Conservation (phyloP, 2,797 vertebrate genomes). For the Hydrocynus forskahlii region DNA sequence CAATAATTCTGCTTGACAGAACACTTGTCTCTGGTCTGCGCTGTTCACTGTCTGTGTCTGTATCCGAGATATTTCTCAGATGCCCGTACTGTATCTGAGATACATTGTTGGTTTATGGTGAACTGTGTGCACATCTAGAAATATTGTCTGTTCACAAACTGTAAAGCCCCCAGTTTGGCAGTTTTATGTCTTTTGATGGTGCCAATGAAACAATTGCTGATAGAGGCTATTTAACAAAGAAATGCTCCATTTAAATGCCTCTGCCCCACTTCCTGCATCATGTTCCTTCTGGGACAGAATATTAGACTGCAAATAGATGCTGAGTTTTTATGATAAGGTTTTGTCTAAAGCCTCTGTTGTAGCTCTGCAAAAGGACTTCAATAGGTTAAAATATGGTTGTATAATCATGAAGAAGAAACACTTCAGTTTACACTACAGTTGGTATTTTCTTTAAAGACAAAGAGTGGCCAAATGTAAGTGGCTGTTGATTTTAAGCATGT, state of each 20-base stretch:
- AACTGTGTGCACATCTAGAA: not conserved
- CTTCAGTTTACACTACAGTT: not conserved
- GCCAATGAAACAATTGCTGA: slow-evolving; percentile 1
- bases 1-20: no score
- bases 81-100: no score
- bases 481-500: no score
- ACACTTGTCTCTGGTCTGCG: not conserved
- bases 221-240: slow-evolving; percentile 5
- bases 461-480: no score
- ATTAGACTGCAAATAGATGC: not conserved
- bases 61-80: not conserved
- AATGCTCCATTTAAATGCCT: slow-evolving; percentile 5
- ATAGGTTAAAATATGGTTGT: not conserved
- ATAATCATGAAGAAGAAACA: not conserved
- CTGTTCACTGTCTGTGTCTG: not conserved
- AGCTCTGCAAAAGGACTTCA: not conserved
- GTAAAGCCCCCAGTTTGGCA: slow-evolving; percentile 10
- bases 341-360: not conserved
- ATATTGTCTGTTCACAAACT: not conserved
- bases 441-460: not conserved
- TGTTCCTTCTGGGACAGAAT: not conserved
- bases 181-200: slow-evolving; percentile 5
- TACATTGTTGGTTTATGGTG: not conserved
- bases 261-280: not conserved
- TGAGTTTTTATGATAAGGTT: slow-evolving; percentile 3